phyloP scores from a whole-genome alignment of 2,797 vertebrate species.

The Luscinia luscinia region DNA sequence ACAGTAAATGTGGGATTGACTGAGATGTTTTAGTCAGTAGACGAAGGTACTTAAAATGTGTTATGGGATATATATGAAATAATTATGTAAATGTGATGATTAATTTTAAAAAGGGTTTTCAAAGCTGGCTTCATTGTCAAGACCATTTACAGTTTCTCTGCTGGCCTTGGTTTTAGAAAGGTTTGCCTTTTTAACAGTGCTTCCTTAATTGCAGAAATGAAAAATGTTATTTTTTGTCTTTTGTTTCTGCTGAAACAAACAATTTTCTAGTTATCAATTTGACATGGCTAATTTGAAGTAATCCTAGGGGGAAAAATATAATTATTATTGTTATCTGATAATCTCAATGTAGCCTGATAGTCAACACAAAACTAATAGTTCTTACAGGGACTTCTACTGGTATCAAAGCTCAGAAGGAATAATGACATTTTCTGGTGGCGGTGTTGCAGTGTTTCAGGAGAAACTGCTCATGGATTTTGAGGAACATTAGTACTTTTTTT shows the following conservation, averaged over 20 bases:
- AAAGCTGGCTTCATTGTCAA: background rate
- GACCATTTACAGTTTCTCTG: background rate
- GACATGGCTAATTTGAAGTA: background rate
- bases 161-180: background rate
- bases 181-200: background rate
- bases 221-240: background rate
- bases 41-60: background rate
- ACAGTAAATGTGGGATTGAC: background rate
- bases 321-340: background rate
- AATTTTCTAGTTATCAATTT: background rate
- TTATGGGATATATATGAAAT: background rate
- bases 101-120: background rate
- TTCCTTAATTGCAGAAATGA: background rate
- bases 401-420: background rate
- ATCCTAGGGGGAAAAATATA: rapidly evolving
- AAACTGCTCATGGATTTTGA: background rate
- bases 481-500: background rate
- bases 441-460: background rate
- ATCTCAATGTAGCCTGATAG: background rate
- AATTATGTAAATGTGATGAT: background rate
- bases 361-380: background rate
- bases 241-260: background rate
- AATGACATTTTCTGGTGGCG: background rate
- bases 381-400: background rate
- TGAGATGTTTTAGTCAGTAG: background rate